phyloP scores from a whole-genome alignment of 2,797 vertebrate genomes.

The Pitangus sulphuratus region DNA sequence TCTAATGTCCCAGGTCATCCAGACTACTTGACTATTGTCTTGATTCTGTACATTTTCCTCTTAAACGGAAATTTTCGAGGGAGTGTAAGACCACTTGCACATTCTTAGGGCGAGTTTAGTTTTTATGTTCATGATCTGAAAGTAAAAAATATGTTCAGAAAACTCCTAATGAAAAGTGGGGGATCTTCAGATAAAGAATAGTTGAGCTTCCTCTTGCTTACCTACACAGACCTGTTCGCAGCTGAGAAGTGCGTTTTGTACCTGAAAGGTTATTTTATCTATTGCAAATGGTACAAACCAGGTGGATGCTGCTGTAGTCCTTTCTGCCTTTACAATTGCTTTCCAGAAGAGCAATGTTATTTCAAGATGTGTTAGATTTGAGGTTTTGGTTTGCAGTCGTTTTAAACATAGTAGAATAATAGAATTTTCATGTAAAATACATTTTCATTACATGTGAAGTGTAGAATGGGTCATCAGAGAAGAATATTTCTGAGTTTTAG shows the following conservation, averaged over 20 bases:
- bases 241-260: background rate
- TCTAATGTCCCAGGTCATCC: background rate
- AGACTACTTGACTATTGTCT: background rate
- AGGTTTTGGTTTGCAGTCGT: background rate
- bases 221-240: background rate
- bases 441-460: background rate
- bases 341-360: background rate
- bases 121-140: background rate
- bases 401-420: background rate
- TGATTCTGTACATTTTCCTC: background rate
- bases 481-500: background rate
- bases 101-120: background rate
- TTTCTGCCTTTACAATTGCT: background rate
- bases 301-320: background rate
- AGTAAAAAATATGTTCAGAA: background rate
- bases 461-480: background rate
- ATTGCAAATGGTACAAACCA: background rate
- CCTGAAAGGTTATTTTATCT: background rate
- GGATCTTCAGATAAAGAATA: background rate
- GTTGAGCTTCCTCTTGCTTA: background rate
- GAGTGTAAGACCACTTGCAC: rapidly evolving
- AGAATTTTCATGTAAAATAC: background rate
- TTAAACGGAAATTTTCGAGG: background rate
- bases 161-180: background rate
- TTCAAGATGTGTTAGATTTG: background rate